Base-by-base conservation (phyloP, 2,113 vertebrate species). In the Zosterops hypoxanthus region DNA sequence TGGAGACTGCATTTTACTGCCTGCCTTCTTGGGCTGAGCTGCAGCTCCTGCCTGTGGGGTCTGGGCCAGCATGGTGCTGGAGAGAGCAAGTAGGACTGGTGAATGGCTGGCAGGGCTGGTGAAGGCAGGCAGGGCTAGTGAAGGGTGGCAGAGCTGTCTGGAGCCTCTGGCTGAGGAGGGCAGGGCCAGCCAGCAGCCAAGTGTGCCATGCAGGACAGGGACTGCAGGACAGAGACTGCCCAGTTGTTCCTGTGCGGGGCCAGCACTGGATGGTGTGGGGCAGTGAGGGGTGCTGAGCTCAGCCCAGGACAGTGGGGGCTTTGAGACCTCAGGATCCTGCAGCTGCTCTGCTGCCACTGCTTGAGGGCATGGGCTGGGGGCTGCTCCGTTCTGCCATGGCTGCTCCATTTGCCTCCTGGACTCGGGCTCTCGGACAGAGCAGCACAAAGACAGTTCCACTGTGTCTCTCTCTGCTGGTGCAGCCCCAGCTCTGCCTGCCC, bases 221-320 rank as follows among this genome's bases (percentile, higher is more conserved):
- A 16, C 39, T 11, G n/a, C n/a, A 16, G 46, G 34, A 47, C 34
- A 22, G 71, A 47, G 31, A 31, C 42, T 16, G 46, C 47, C 9
- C 2, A 1, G 36, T 41, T 2, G 3, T 17, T 29, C 14, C 26
- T 49, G 0, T 8, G 24, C 22, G 36, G 73, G 8, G 42, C 31
- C 17, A 64, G 31, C 0, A 5, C 34, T 73, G 47, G 42, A 7
- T n/a, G 50, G 26, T 36, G 31, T 21, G 91, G 42, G 81, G 63
- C 63, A 76, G 39, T 44, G 66, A 29, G 52, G 34, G 14, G 17
- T 50, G 77, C 53, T 59, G 77, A 52, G 44, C 24, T 44, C 63
- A 63, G 63, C 42, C 39, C 12, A 17, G 52, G 41, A 34, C 66
- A 60, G n/a, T 11, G 20, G 14, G 16, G 4, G 2, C 18, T 31